A percentile compares a stretch with the other conserved stretches of the same genome.
These are phyloP conservation scores for Craniophora ligustri DNA, from an alignment of 2,888 invertebrate genomes.

Conservation along the genomic window DNA sequence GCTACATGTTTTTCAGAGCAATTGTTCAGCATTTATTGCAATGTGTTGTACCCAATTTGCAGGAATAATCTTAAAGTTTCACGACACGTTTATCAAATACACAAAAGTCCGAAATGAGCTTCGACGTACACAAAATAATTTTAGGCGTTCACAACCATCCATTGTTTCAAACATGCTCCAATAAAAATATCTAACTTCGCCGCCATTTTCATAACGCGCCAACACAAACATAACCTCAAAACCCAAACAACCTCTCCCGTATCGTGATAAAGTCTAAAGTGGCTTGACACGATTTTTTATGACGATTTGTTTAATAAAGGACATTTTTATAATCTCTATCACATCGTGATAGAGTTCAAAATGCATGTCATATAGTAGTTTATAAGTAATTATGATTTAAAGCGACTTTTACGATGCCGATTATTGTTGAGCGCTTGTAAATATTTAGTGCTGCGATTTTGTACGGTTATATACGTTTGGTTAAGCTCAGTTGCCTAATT, in stretches of 20 bases:
- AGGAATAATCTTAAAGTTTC: slow-evolving; percentile 37
- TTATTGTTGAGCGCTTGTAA: slow-evolving; percentile 62
- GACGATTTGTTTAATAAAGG: slow-evolving; percentile 53
- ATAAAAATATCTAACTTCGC: slow-evolving; percentile 66
- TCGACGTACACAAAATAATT: slow-evolving; percentile 55
- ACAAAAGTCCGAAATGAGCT: slow-evolving; percentile 51
- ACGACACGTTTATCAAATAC: slow-evolving; percentile 44
- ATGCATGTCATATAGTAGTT: slow-evolving; percentile 51
- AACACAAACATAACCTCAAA: slow-evolving; percentile 58
- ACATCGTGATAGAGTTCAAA: slow-evolving; percentile 54
- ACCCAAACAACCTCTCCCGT: slow-evolving; percentile 39
- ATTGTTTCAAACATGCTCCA: slow-evolving; percentile 68
- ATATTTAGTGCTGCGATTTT: slow-evolving; percentile 60
- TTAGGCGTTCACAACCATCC: slow-evolving; percentile 61
- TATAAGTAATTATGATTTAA: slow-evolving; percentile 67
- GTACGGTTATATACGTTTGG: slow-evolving; percentile 54
- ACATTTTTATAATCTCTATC: slow-evolving; percentile 57
- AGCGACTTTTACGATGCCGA: slow-evolving; percentile 63
- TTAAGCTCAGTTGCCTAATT: slow-evolving; percentile 54
- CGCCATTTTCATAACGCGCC: slow-evolving; percentile 67
- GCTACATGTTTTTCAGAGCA: slow-evolving; percentile 19
- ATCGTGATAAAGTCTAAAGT: slow-evolving; percentile 48
- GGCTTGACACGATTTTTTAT: slow-evolving; percentile 41
- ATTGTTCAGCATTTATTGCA: slow-evolving; percentile 14
- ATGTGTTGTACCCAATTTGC: slow-evolving; percentile 27